Percentiles rank a stretch among this genome's conserved stretches.
Conservation (phyloP, 2,113 vertebrate species). For the Tamias sibiricus region DNA sequence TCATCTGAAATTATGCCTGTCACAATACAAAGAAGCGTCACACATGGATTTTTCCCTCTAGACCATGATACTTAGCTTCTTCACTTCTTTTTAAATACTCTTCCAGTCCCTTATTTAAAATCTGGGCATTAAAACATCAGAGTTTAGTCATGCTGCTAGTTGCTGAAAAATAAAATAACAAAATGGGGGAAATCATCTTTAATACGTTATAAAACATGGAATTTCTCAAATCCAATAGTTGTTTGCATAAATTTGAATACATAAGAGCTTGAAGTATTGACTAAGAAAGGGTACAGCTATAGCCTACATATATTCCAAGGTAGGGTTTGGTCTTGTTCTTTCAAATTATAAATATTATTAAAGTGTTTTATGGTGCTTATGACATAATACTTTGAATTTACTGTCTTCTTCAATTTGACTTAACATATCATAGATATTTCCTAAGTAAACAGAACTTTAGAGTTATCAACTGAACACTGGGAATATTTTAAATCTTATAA, state of each 20-base stretch:
- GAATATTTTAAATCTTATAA: background rate
- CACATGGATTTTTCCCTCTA: background rate
- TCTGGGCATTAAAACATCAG: conserved; percentile 20
- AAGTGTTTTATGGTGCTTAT: background rate
- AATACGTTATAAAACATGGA: conserved; percentile 29
- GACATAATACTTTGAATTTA: conserved; percentile 32
- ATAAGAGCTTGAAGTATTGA: background rate
- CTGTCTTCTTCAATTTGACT: conserved; percentile 8
- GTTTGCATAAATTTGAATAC: conserved; percentile 42
- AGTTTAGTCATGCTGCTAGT: background rate
- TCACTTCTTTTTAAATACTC: conserved; percentile 47
- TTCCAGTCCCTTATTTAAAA: conserved; percentile 52
- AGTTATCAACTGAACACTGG: background rate
- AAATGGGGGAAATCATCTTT: background rate
- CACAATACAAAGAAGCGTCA: conserved; percentile 22
- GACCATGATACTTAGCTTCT: background rate
- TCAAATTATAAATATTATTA: background rate
- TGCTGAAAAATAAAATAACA: conserved; percentile 45
- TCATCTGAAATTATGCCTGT: conserved; percentile 58
- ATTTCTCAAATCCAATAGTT: background rate
- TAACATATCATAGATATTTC: background rate
- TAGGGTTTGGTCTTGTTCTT: background rate
- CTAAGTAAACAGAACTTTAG: conserved; percentile 32
- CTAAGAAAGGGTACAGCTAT: background rate
- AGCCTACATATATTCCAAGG: background rate